Evolutionary conservation across 2,797 vertebrate genomes (phyloP).

Genomic region (Phalanger gymnotis): DNA sequence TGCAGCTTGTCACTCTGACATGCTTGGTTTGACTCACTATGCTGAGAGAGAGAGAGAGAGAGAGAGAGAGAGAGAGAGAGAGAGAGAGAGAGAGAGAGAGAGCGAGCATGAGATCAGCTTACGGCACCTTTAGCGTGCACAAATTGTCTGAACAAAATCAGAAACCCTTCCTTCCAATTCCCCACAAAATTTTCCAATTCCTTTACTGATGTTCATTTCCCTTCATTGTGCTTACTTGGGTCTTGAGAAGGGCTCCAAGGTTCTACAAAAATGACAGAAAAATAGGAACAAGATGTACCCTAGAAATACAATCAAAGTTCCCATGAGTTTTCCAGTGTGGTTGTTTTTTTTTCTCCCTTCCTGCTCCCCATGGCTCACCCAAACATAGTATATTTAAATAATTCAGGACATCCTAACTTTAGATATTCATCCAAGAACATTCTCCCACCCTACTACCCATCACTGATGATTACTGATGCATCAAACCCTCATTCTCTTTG

Average conservation of each 20-base stretch:
- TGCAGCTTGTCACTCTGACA: background rate
- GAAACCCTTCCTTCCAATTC: background rate
- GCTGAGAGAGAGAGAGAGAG: accelerated
- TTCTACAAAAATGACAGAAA: background rate
- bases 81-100: no score
- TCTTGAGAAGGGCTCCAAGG: background rate
- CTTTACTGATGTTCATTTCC: background rate
- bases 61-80: no score
- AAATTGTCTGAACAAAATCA: background rate
- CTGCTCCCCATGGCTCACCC: background rate
- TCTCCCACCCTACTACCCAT: background rate
- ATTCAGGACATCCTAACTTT: background rate
- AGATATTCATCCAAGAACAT: background rate
- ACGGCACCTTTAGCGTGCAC: background rate
- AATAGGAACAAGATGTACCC: background rate
- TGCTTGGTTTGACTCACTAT: background rate
- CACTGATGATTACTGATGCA: background rate
- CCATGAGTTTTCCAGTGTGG: background rate
- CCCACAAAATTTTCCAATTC: background rate
- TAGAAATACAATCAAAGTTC: background rate
- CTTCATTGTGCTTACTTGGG: background rate
- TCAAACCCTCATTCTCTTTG: conserved; percentile 9
- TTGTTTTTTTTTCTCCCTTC: background rate
- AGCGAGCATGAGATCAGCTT: background rate
- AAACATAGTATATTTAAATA: background rate